Evolutionary conservation across 2,113 vertebrate species (phyloP).

Genomic region (Neogale vison): DNA sequence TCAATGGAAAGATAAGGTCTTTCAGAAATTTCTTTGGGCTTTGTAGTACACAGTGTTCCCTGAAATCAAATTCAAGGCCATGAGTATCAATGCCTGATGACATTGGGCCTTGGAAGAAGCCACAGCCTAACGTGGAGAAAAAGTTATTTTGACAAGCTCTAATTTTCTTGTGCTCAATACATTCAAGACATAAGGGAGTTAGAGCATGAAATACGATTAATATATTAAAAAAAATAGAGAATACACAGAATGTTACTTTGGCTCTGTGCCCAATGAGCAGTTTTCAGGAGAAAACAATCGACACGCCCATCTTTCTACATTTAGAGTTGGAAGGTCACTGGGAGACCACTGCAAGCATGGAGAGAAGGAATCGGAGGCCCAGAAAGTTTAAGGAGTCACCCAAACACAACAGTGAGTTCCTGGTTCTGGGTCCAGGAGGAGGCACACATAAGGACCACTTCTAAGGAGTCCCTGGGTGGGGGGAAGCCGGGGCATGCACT

Average conservation of each 20-base stretch:
- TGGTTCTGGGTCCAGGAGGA: neutral
- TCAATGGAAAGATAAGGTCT: neutral
- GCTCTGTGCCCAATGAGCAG: neutral
- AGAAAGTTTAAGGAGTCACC: neutral
- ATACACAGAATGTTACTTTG: neutral
- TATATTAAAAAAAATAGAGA: neutral
- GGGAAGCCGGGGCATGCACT: rapidly evolving
- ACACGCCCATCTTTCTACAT: neutral
- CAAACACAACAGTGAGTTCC: neutral
- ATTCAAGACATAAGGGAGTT: neutral
- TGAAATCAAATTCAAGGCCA: neutral
- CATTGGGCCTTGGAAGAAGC: neutral
- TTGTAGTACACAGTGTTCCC: neutral
- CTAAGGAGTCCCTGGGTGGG: neutral
- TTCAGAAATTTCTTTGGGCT: neutral
- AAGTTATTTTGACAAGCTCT: neutral
- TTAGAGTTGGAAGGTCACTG: neutral
- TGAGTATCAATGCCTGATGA: neutral
- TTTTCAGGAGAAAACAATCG: neutral
- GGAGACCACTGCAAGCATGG: neutral
- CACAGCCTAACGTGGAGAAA: neutral
- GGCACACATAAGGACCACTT: neutral
- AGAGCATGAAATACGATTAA: neutral
- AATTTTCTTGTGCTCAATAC: neutral
- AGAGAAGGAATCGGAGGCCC: neutral